Percentiles rank a stretch among this genome's conserved stretches.
Conservation (phyloP, 2,888 invertebrate species). For the Nowickia ferox region DNA sequence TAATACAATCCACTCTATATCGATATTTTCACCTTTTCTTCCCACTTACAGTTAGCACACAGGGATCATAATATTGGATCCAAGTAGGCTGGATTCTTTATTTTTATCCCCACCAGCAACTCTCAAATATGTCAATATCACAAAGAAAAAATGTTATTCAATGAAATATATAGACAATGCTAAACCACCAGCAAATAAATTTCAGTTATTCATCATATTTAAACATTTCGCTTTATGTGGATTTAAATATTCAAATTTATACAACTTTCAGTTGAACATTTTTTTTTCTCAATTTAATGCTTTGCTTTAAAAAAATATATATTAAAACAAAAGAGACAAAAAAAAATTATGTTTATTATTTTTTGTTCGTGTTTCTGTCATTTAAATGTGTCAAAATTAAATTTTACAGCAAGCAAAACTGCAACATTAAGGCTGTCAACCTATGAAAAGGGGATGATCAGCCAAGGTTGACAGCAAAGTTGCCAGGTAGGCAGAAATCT, state of each 20-base stretch:
- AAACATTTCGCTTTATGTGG: too few species aligned
- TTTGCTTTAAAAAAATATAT: background rate
- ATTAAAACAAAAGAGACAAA: background rate
- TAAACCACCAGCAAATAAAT: too few species aligned
- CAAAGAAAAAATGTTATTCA: too few species aligned
- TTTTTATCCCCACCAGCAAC: too few species aligned
- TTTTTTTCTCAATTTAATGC: background rate
- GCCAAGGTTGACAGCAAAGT: background rate
- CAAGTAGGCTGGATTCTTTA: too few species aligned
- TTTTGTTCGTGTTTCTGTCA: background rate
- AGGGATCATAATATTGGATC: too few species aligned
- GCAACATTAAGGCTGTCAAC: constrained; percentile 1
- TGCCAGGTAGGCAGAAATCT: background rate
- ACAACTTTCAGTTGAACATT: background rate
- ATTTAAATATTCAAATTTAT: background rate
- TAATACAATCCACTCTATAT: too few species aligned
- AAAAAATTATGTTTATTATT: background rate
- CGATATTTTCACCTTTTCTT: too few species aligned
- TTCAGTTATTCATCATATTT: too few species aligned
- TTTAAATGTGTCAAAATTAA: background rate
- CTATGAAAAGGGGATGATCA: background rate
- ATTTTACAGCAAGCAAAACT: background rate
- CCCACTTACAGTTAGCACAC: too few species aligned
- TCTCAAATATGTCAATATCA: too few species aligned
- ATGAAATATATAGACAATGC: too few species aligned